Evolutionary conservation across 2,888 invertebrate species (phyloP).

Genomic region (Adineta ricciae): DNA sequence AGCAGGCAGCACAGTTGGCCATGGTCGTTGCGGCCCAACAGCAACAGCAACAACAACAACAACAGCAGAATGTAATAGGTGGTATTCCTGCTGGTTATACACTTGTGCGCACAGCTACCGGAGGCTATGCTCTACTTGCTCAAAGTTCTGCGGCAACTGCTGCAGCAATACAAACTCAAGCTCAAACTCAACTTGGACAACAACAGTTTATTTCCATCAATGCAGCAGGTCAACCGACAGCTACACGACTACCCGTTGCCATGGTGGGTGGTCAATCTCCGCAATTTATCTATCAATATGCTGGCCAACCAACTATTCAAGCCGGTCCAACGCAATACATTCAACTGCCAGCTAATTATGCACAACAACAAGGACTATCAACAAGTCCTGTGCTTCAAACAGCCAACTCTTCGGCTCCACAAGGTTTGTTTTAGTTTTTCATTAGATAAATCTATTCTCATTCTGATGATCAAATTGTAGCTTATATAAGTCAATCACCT

Average conservation of each 20-base stretch:
- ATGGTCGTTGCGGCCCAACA: constrained; percentile 1
- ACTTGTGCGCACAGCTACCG: background rate
- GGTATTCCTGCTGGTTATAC: constrained; percentile 8
- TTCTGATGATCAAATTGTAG: background rate
- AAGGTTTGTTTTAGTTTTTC: background rate
- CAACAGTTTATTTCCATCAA: constrained; percentile 24
- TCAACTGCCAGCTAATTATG: background rate
- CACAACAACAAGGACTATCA: background rate
- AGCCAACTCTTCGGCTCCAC: background rate
- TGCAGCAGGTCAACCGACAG: constrained; percentile 28
- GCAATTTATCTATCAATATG: constrained; percentile 29
- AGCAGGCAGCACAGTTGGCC: background rate
- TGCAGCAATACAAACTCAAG: background rate
- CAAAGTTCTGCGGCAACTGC: background rate
- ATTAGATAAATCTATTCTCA: background rate
- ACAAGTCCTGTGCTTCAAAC: background rate
- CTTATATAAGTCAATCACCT: background rate
- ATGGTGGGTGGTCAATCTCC: background rate
- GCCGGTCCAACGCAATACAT: constrained; percentile 8
- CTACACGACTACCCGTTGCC: background rate
- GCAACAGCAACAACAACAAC: background rate
- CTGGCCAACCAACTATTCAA: constrained; percentile 23
- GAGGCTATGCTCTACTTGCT: background rate
- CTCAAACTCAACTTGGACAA: background rate
- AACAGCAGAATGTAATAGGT: background rate